Evolutionary conservation across 2,888 invertebrate species (phyloP).

Genomic region (Euspilapteryx auroguttella): DNA sequence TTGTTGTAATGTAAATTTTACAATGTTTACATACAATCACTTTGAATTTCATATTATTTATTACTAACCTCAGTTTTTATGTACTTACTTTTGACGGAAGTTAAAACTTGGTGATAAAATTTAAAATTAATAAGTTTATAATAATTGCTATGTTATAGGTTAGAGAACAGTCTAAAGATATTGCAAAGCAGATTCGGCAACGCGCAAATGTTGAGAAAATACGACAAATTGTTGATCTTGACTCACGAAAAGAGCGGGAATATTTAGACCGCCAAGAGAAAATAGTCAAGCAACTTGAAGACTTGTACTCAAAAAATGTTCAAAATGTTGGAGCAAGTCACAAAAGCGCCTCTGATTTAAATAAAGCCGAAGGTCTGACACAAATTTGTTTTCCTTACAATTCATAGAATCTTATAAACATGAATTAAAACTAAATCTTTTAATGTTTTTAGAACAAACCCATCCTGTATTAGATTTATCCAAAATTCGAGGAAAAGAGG

Average conservation of each 20-base stretch:
- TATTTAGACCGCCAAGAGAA: conserved; percentile 35
- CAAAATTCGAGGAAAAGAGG: conserved; percentile 34
- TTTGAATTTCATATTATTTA: not conserved
- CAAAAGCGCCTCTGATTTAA: conserved; percentile 25
- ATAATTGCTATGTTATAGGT: conserved; percentile 27
- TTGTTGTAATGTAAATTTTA: conserved; percentile 7
- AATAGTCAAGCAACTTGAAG: conserved; percentile 34
- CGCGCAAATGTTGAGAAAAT: conserved; percentile 41
- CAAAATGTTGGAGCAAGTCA: conserved; percentile 36
- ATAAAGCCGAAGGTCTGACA: no score
- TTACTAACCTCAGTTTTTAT: no score
- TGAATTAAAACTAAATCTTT: no score
- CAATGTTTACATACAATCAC: conserved; percentile 1
- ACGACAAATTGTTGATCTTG: conserved; percentile 24
- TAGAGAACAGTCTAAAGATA: conserved; percentile 53
- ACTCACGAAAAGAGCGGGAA: conserved; percentile 30
- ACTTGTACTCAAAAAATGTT: conserved; percentile 28
- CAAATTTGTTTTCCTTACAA: no score
- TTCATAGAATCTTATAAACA: no score
- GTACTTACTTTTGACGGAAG: no score
- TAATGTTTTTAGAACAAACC: no score
- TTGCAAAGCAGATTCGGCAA: conserved; percentile 46
- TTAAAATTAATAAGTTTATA: no score
- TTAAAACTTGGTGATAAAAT: no score
- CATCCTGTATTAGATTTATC: conserved; percentile 20